Base-by-base conservation (phyloP, 2,888 invertebrate genomes). In the Perdita meconis region DNA sequence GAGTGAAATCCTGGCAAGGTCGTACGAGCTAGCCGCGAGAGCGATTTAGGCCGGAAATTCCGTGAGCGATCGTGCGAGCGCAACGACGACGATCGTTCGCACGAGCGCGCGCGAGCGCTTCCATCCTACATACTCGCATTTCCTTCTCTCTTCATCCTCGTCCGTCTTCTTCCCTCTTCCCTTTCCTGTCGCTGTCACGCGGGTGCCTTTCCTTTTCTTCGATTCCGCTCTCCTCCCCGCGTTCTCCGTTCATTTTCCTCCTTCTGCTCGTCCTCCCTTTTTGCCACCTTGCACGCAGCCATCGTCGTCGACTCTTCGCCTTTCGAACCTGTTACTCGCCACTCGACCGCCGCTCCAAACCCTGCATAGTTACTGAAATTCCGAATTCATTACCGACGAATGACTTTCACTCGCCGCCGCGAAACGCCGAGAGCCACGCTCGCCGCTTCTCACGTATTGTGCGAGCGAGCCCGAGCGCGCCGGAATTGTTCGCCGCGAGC, bases 1-100 rank as follows among this genome's bases (percentile, higher is more conserved):
- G 68, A 81, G 84, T 84, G 86, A 87, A 88, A 88, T 84, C 86
- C 80, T 78, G 73, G 86, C 88, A 88, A 88, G 88, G 88, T 88
- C 87, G 88, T 69, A 63, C 67, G 71, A 68, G 67, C 67, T 38
- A 57, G 68, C 66, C 65, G 81, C 78, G 80, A 66, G 78, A 84
- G 78, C 77, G 79, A 86, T 86, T 86, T 82, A 87, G 86, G 76
- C 86, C 87, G 87, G 87, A 87, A 87, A 86, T 87, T 83, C 85
- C 87, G 82, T 70, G 79, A 67, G 82, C 73, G 81, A 83, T 78
- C 80, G 83, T 83, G 82, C 81, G 77, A 82, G 74, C 61, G 55
- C 59, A 50, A 51, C 67, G 55, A 63, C 66, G 63, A 63, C 79
- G 79, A 60, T 76, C 75, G 78, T 78, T 78, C 79, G 80, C 76